Conservation (phyloP, 2,113 vertebrate species). For the Neoarius graeffei region DNA sequence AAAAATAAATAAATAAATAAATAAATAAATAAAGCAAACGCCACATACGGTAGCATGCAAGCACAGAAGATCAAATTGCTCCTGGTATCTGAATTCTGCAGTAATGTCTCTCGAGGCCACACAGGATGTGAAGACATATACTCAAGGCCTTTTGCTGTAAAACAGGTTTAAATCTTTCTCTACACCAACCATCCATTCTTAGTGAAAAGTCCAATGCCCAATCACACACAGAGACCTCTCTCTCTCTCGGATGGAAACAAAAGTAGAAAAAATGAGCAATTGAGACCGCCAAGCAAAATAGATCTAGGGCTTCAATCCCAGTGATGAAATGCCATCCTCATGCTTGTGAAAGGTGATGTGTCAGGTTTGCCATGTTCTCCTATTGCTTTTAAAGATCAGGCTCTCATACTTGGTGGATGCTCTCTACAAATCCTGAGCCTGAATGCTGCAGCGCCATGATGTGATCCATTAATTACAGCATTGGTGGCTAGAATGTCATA, state of each 20-base stretch:
- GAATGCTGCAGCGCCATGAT: slow-evolving; percentile 13
- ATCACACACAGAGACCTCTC: slow-evolving; percentile 11
- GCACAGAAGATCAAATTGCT: slow-evolving; percentile 12
- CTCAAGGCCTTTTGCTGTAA: slow-evolving; percentile 31
- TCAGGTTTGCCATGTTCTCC: neutral
- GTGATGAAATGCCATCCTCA: slow-evolving; percentile 9
- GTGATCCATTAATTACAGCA: slow-evolving; percentile 29
- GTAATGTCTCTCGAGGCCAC: slow-evolving; percentile 24
- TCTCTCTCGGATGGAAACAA: neutral
- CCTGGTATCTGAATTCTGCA: slow-evolving; percentile 23
- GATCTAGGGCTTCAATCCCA: slow-evolving; percentile 17
- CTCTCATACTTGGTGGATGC: neutral
- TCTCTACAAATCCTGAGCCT: neutral
- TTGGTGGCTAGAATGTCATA: neutral
- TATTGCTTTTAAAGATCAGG: neutral
- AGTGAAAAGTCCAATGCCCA: slow-evolving; percentile 36
- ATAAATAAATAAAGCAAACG: neutral
- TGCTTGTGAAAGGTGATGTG: neutral
- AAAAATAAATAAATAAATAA: neutral
- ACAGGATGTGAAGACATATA: slow-evolving; percentile 21
- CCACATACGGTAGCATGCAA: neutral
- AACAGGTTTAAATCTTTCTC: slow-evolving; percentile 39
- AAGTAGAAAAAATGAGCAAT: slow-evolving; percentile 22
- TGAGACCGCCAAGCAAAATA: neutral
- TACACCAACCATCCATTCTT: slow-evolving; percentile 31